Evolutionary conservation across 2,888 invertebrate genomes (phyloP).

Genomic region (Nomada lathburiana): DNA sequence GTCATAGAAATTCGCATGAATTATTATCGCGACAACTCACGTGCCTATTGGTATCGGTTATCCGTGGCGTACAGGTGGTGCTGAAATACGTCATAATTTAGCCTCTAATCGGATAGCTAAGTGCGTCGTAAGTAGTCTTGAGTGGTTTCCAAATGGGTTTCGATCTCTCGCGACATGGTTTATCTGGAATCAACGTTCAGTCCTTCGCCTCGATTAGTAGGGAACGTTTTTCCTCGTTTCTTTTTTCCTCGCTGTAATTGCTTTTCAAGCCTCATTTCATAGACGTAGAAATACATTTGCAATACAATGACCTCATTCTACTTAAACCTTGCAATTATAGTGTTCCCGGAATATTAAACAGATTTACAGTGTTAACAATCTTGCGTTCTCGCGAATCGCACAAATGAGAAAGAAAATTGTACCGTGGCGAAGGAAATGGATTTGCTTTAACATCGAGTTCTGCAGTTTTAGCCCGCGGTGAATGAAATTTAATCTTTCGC

Average conservation of each 20-base stretch:
- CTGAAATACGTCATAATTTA: conserved; percentile 70
- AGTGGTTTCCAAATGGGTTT: conserved; percentile 62
- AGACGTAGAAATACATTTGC: conserved; percentile 1
- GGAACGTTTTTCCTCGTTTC: background rate
- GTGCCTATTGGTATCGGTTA: conserved; percentile 64
- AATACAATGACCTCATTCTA: background rate
- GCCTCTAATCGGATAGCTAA: conserved; percentile 66
- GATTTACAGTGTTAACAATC: conserved; percentile 30
- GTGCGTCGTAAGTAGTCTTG: conserved; percentile 63
- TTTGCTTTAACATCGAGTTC: conserved; percentile 26
- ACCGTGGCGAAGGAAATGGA: background rate
- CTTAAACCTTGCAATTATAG: too few species aligned
- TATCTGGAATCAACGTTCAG: conserved; percentile 40
- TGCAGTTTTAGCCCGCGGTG: conserved; percentile 15
- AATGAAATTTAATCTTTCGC: conserved; percentile 51
- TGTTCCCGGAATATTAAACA: conserved; percentile 4
- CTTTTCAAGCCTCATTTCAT: background rate
- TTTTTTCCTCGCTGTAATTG: background rate
- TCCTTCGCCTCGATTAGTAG: conserved; percentile 22
- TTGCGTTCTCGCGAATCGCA: conserved; percentile 13
- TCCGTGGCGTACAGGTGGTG: conserved; percentile 60
- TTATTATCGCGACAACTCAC: conserved; percentile 66
- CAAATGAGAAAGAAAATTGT: conserved; percentile 31
- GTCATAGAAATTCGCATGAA: conserved; percentile 60
- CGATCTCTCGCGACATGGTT: conserved; percentile 60